These are phyloP conservation scores for Grantiella picta DNA, from an alignment of 2,113 vertebrate species.

Conservation along the genomic window DNA sequence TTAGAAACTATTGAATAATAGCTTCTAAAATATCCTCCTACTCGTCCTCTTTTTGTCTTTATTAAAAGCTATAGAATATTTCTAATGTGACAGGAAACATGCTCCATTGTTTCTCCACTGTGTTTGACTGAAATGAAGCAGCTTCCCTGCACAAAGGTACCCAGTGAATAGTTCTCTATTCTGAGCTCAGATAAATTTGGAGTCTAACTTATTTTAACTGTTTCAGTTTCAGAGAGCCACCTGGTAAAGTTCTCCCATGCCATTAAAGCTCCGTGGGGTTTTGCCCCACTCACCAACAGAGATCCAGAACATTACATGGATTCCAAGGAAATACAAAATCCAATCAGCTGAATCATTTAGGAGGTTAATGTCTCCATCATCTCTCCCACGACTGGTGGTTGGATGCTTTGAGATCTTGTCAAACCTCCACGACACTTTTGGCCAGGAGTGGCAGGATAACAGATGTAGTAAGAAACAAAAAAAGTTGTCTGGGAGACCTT, in stretches of 20 bases:
- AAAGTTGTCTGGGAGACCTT: too few relatives aligned
- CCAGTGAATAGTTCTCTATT: not conserved
- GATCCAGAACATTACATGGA: not conserved
- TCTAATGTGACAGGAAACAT: constrained; percentile 1
- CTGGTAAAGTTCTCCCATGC: not conserved
- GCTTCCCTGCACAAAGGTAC: not conserved
- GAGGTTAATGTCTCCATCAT: not conserved
- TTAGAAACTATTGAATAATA: not conserved
- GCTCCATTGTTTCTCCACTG: not conserved
- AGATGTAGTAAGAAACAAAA: not conserved
- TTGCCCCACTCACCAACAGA: not conserved
- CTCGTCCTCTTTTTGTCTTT: constrained; percentile 24
- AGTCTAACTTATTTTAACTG: not conserved
- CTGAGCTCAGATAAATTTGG: not conserved
- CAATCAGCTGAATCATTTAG: not conserved
- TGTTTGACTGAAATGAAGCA: constrained; percentile 15
- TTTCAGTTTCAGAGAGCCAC: not conserved
- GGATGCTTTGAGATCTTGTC: not conserved
- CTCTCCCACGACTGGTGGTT: accelerated
- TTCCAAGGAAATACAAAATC: not conserved
- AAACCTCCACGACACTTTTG: not conserved
- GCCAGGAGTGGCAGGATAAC: not conserved
- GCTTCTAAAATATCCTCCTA: constrained; percentile 16
- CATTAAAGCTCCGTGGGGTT: not conserved
- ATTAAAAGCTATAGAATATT: not conserved